Evolutionary conservation across 2,113 vertebrate species (phyloP), one percentile per base, ranked within the genome.

Genomic region (Tupaia tana): DNA sequence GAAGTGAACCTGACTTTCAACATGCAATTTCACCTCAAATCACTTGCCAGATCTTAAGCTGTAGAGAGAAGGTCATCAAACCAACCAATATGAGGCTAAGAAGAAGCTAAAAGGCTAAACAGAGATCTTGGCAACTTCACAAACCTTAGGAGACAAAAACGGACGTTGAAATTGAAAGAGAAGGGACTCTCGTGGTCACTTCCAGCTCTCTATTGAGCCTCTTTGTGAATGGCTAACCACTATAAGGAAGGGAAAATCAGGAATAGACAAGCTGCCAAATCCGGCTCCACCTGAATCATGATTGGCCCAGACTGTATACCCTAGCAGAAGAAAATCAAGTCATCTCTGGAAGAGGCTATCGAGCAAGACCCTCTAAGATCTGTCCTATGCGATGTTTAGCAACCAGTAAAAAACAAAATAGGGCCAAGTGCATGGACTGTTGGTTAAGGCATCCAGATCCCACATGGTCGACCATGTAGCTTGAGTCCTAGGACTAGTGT

Each of bases 31-130:
- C 12, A 52, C 18, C 73, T 86, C 58, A 86, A 43, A 86, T 69
- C 54, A 75, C 29, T 81, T 73, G 8, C 56, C 59, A 85, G 27
- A 79, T 43, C 18, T 27, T 96, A 79, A 54, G 7, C 15, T 89
- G 9, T 91, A 85, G 24, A 73, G 69, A 20, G 34, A 70, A 31
- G 19, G 11, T 73, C 59, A 89, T 43, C 59, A 91, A 91, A 79
- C 52, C 52, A 71, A 92, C 29, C 27, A 70, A 73, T 7, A 63
- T 43, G 18, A 82, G 13, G 18, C n/a, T 79, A 66, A 6, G 19
- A 81, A 43, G 16, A 93, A n/a, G 16, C 83, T 96, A 67, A 59
- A 78, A 94, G 29, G 9, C 52, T 67, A 59, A 94, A 71, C 16
- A 81, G 15, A 83, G 20, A 66, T 59, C 12, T 34, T 67, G 22